phyloP scores from a whole-genome alignment of 2,113 vertebrate genomes.

The Bostrychus sinensis region DNA sequence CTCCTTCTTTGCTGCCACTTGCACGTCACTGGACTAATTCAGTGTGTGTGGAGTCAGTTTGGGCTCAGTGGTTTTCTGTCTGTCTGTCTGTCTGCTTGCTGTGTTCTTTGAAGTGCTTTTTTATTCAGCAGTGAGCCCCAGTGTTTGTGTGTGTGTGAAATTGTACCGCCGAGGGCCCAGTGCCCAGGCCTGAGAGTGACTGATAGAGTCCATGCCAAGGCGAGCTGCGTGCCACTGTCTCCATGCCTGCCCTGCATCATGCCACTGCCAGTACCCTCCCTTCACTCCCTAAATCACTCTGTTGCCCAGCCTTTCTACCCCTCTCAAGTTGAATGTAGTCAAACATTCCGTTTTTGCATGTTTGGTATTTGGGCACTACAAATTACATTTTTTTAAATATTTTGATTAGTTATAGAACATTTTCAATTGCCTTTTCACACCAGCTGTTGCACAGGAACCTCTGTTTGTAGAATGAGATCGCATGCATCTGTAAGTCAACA shows the following conservation, averaged over 20 bases:
- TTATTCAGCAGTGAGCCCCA: slow-evolving; percentile 30
- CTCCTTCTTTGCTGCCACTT: slow-evolving; percentile 38
- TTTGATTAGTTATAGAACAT: no score
- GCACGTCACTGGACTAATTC: slow-evolving; percentile 57
- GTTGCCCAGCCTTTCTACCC: slow-evolving; percentile 4
- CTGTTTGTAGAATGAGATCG: no score
- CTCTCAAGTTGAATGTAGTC: no score
- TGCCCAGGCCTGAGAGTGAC: slow-evolving; percentile 75
- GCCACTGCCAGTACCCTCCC: slow-evolving; percentile 55
- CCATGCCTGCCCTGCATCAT: slow-evolving; percentile 59
- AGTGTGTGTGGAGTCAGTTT: slow-evolving; percentile 60
- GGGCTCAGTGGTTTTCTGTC: slow-evolving; percentile 60
- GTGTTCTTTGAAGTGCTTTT: slow-evolving; percentile 23
- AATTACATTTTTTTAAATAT: no score
- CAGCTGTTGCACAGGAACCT: no score
- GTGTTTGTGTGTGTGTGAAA: slow-evolving; percentile 27
- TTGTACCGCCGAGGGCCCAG: slow-evolving; percentile 58
- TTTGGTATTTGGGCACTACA: slow-evolving; percentile 2
- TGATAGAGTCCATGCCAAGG: slow-evolving; percentile 77
- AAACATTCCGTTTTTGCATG: slow-evolving; percentile 29
- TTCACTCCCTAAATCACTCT: slow-evolving; percentile 21
- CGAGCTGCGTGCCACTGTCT: slow-evolving; percentile 68
- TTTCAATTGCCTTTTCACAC: no score
- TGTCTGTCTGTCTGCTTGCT: slow-evolving; percentile 31
- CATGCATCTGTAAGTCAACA: background rate